Conservation (phyloP, 2,797 vertebrate species). For the Periophthalmus magnuspinnatus region DNA sequence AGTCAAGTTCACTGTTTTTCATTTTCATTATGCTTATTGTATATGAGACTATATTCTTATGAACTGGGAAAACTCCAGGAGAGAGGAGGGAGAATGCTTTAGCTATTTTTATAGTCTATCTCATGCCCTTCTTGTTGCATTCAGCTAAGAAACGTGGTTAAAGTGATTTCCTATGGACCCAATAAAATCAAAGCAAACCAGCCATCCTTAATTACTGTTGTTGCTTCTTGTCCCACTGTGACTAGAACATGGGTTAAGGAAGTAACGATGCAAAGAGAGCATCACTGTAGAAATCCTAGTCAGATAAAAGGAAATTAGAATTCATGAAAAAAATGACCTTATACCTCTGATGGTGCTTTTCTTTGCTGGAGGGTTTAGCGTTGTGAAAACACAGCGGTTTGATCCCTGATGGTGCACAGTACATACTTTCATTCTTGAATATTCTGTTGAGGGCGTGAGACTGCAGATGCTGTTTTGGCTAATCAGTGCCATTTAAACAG, state of each 20-base stretch:
- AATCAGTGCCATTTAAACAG: constrained; percentile 58
- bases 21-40: too few relatives aligned
- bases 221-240: neutral
- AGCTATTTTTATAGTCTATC: too few relatives aligned
- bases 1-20: too few relatives aligned
- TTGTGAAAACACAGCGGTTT: constrained; percentile 20
- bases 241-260: neutral
- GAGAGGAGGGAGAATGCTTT: too few relatives aligned
- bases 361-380: constrained; percentile 13
- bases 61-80: too few relatives aligned
- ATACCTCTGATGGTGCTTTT: neutral
- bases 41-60: too few relatives aligned
- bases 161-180: neutral
- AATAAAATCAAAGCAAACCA: neutral
- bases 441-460: constrained; percentile 52
- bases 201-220: neutral
- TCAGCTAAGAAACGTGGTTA: neutral
- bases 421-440: constrained; percentile 48
- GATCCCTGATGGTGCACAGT: constrained; percentile 52
- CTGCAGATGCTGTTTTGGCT: constrained; percentile 65
- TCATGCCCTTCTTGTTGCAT: too few relatives aligned
- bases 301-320: neutral
- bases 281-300: neutral
- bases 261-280: neutral
- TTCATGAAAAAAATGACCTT: neutral